Base-by-base conservation (phyloP, 2,113 vertebrate genomes). In the Calyptomena viridis region DNA sequence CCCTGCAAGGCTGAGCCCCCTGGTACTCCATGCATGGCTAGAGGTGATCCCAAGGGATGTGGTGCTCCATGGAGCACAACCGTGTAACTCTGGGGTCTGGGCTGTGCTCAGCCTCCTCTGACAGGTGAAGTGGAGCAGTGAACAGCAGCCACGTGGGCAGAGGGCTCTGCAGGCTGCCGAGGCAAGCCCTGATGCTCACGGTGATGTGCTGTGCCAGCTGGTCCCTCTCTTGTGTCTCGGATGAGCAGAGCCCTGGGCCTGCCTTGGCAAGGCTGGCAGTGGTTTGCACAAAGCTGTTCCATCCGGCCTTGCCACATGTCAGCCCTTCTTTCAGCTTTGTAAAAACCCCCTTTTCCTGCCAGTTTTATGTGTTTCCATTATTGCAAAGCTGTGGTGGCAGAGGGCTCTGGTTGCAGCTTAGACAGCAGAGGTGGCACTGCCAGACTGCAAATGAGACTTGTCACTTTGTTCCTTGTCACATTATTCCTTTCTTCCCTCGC, bases 11-110 rank as follows among this genome's bases (percentile, higher is more conserved):
- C 66, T 35, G 60, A 78, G 44, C 12, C 11, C 21, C 33, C 9
- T 0, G 35, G 40, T 4, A 7, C 6, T 1, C 24, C 14, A 11
- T 12, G 11, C 0, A 0, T 35, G 53, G 40, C 39, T 59, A 30
- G 53, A 13, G 3, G 10, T 10, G 6, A 1, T 24, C 37, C 20
- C 21, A 12, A 60, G 59, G 55, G 37, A 23, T 33, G 1, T 3
- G 31, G 10, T 2, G 52, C 35, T 77, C 9, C 40, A 4, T 12
- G 52, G 64, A 64, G 63, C 50, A 4, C 33, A 39, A 7, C 59
- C 2, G 0, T 8, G 59, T 62, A 35, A 4, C 59, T 2, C 27
- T 30, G 60, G 37, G 20, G 60, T 13, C 27, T 63, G 39, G 60
- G 60, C 39, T 63, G 37, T 30, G 62, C 62, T 63, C 62, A 63